phyloP scores from a whole-genome alignment of 2,113 vertebrate genomes.

The Pogonocichla stellata region DNA sequence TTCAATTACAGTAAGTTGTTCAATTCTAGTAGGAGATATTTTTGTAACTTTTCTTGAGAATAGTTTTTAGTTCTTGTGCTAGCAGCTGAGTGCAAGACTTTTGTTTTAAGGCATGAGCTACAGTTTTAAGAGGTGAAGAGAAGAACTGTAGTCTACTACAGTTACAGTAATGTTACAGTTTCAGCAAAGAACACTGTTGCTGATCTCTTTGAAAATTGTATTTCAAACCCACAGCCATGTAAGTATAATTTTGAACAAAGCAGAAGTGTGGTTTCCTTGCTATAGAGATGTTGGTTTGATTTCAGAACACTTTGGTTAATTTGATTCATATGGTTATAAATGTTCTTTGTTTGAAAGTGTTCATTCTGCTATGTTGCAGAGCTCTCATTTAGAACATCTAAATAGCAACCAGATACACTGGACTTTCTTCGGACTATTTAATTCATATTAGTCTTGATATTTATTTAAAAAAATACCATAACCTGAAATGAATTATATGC shows the following conservation, averaged over 20 bases:
- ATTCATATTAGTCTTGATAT: not conserved
- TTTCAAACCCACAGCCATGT: not conserved
- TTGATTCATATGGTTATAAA: not conserved
- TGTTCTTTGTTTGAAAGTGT: not conserved
- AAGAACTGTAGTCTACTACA: not conserved
- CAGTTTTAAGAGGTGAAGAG: not conserved
- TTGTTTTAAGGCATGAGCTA: not conserved
- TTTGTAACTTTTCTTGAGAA: not conserved
- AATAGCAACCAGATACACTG: not conserved
- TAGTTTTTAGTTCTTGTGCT: not conserved
- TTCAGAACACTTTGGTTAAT: not conserved
- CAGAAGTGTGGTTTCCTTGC: not conserved
- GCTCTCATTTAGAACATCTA: not conserved
- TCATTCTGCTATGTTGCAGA: not conserved
- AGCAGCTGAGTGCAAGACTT: not conserved
- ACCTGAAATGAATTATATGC: not conserved
- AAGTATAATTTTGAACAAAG: not conserved
- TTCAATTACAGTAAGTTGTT: not conserved
- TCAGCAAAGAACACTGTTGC: not conserved
- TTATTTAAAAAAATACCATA: not conserved
- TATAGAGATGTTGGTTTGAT: not conserved
- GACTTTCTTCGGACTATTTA: not conserved
- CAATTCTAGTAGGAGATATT: not conserved
- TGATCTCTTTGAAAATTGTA: constrained; percentile 39
- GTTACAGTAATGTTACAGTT: constrained; percentile 6